Base-by-base conservation (phyloP, 1,140 invertebrate genomes). In the Scaptodrosophila lebanonensis region DNA sequence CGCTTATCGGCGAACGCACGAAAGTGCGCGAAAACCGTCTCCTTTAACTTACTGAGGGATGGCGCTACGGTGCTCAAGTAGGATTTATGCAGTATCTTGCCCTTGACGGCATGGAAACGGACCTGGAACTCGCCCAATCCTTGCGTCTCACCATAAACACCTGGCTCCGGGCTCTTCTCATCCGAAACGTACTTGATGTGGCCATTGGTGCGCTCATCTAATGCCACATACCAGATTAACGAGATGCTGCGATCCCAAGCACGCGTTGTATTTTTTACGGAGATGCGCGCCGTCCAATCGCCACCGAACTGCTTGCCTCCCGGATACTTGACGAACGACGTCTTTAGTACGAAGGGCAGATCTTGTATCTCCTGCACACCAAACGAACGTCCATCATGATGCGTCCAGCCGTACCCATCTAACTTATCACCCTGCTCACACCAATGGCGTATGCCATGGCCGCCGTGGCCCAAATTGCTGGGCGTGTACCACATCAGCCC, bases 401-500 rank as follows among this genome's bases (percentile, higher is more conserved):
- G 91, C 1, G 93, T 85, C 98, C 98, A 99, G 0, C 94, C 93
- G 87, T 93, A 94, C 15, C 90, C 91, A 9, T 93, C 88, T 13
- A 99, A 88, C 66, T 92, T 90, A 86, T 99, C 96, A 43, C 92
- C 91, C 86, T 98, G 95, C 58, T 97, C 93, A 88, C 97, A 99
- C 95, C 94, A 97, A 86, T 99, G 97, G 38, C 97, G 90, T 22
- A 95, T 90, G 8, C 92, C 93, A 64, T 92, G 91, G 40, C 92
- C 93, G 51, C 89, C 91, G 51, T 89, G 89, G 12, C 87, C 89
- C 51, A 92, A 86, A 64, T 89, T 88, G 44, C 91, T 91, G 0
- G 95, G 92, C 63, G 95, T 91, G 77, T 96, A 97, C 98, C 98
- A 99, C 97, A 99, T 98, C 1, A 99, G 87, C 25, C 97, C 98